These are phyloP conservation scores for Rhamnusium bicolor DNA, from an alignment of 2,888 invertebrate species.

Conservation along the genomic window DNA sequence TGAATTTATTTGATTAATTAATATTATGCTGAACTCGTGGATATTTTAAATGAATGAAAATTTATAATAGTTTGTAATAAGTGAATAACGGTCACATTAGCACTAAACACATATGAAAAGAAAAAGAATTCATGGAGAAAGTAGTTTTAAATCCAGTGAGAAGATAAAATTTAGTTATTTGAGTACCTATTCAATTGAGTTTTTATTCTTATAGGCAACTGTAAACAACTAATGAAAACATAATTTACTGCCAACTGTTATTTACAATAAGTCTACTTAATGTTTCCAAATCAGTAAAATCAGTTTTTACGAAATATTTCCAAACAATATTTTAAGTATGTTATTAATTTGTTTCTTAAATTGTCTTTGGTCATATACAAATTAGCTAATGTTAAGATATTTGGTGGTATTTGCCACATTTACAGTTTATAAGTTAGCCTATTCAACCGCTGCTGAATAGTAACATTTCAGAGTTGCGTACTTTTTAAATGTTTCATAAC, in stretches of 20 bases:
- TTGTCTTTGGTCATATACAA: constrained; percentile 2
- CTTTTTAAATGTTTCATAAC: constrained; percentile 19
- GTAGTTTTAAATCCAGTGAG: not conserved
- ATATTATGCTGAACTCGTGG: not conserved
- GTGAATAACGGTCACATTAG: not conserved
- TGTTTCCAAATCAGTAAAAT: not conserved
- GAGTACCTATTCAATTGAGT: not conserved
- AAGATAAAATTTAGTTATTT: not conserved
- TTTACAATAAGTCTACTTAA: no score
- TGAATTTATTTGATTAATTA: not conserved
- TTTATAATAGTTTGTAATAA: not conserved
- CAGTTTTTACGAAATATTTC: not conserved
- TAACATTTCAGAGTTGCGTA: constrained; percentile 9
- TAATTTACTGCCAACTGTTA: not conserved
- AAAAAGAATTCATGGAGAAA: not conserved
- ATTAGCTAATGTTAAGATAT: not conserved
- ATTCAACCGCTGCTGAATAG: constrained; percentile 17
- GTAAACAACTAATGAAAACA: not conserved
- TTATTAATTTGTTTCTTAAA: not conserved
- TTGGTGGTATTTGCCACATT: constrained; percentile 1
- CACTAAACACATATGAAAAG: not conserved
- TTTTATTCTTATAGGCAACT: not conserved
- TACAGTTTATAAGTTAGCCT: constrained; percentile 15
- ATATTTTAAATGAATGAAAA: not conserved
- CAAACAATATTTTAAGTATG: constrained; percentile 7